Evolutionary conservation across 2,888 invertebrate genomes (phyloP).

Genomic region (Acronicta leporina): DNA sequence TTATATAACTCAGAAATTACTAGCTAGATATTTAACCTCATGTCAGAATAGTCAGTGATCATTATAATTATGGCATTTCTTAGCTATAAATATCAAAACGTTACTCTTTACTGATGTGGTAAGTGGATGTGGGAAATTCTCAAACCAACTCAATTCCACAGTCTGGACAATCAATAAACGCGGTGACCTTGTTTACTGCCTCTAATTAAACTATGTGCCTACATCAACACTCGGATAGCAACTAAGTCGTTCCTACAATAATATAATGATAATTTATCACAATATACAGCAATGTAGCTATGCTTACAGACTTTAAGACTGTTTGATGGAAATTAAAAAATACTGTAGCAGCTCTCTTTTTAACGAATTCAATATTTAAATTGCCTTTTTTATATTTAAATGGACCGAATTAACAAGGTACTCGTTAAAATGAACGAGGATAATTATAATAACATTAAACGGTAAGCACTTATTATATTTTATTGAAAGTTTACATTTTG

Average conservation of each 20-base stretch:
- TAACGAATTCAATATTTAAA: background rate
- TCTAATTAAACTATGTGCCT: slow-evolving; percentile 31
- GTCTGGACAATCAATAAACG: slow-evolving; percentile 25
- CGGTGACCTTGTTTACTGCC: slow-evolving; percentile 25
- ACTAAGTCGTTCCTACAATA: slow-evolving; percentile 24
- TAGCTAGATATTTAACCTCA: background rate
- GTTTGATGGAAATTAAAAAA: too few relatives aligned
- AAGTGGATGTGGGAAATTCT: background rate
- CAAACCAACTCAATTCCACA: background rate
- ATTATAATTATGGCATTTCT: background rate
- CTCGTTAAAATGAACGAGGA: background rate
- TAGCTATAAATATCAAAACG: background rate
- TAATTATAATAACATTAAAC: background rate
- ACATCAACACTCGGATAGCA: slow-evolving; percentile 21
- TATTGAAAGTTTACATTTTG: slow-evolving; percentile 29
- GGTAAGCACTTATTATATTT: slow-evolving; percentile 18
- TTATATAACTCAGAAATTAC: too few relatives aligned
- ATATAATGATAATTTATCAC: slow-evolving; percentile 24
- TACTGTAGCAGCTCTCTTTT: background rate
- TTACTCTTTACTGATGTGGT: background rate
- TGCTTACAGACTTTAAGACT: background rate
- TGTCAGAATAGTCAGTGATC: background rate
- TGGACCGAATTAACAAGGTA: background rate
- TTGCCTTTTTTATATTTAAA: background rate
- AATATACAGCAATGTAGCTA: slow-evolving; percentile 4